Percentiles rank a stretch among this genome's conserved stretches.
These are phyloP conservation scores for Cydia strobilella DNA, from an alignment of 1,140 invertebrate species.

Conservation along the genomic window DNA sequence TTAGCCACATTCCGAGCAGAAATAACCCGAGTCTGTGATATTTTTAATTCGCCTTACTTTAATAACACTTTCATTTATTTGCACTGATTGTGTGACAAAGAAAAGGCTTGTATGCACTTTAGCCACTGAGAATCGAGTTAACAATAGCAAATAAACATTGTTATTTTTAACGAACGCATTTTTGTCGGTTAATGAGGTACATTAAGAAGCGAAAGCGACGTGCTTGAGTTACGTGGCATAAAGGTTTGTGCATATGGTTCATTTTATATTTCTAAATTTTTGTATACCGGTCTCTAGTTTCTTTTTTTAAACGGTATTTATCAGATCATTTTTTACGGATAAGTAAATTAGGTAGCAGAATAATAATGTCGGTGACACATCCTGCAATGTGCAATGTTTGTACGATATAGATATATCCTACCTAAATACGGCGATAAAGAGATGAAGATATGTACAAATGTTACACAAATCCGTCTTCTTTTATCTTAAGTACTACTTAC, in stretches of 20 bases:
- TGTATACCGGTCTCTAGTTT: neutral
- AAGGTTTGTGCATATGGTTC: slow-evolving; percentile 4
- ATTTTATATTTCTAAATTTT: neutral
- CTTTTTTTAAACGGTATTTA: no score
- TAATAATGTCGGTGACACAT: no score
- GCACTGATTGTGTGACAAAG: slow-evolving; percentile 26
- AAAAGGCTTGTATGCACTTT: slow-evolving; percentile 32
- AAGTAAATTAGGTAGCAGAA: no score
- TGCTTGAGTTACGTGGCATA: slow-evolving; percentile 28
- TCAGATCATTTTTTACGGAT: no score
- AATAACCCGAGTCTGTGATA: neutral
- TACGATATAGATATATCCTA: no score
- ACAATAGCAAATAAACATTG: slow-evolving; percentile 51
- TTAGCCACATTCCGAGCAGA: no score
- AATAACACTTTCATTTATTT: slow-evolving; percentile 18
- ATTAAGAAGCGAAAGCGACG: slow-evolving; percentile 63
- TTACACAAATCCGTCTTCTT: no score
- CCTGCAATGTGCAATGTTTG: no score
- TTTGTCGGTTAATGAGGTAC: slow-evolving; percentile 69
- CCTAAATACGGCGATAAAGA: no score
- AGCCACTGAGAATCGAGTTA: slow-evolving; percentile 55
- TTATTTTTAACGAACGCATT: slow-evolving; percentile 62
- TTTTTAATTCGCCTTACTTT: neutral
- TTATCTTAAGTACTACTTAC: no score
- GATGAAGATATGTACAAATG: no score